These are phyloP conservation scores for Antrozous pallidus DNA, from an alignment of 2,797 vertebrate species.

Conservation along the genomic window DNA sequence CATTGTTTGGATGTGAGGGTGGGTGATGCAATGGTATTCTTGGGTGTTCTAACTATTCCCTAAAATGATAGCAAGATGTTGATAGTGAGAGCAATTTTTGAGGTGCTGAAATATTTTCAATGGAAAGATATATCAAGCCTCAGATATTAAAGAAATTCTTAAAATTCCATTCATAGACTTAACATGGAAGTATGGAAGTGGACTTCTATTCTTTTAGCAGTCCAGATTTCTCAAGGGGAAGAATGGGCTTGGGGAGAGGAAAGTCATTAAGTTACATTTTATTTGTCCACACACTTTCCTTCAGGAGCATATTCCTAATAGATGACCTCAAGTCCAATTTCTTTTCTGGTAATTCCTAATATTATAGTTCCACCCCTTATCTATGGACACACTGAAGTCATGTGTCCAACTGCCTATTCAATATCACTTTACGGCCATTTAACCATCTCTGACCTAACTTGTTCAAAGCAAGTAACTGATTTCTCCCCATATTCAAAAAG, in stretches of 20 bases:
- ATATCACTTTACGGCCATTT: background rate
- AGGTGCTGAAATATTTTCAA: background rate
- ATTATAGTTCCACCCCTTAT: too few species aligned
- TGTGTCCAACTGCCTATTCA: background rate
- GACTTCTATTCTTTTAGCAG: background rate
- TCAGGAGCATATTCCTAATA: fast-evolving
- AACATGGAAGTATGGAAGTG: background rate
- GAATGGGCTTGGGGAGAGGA: background rate
- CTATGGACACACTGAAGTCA: background rate
- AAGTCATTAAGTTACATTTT: background rate
- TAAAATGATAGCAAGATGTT: background rate
- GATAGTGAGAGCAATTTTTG: background rate
- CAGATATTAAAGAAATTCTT: background rate
- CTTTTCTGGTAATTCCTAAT: background rate
- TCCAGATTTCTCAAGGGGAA: background rate
- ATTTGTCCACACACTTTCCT: background rate
- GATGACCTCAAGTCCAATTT: background rate
- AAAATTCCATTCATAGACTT: background rate
- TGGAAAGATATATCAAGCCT: background rate
- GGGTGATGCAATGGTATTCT: background rate
- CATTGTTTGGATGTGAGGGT: background rate
- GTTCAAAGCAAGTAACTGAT: background rate
- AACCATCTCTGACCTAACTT: background rate
- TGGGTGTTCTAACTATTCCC: background rate
- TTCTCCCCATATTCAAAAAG: background rate